Conservation (phyloP, 2,888 invertebrate genomes). For the Barypeithes pellucidus region DNA sequence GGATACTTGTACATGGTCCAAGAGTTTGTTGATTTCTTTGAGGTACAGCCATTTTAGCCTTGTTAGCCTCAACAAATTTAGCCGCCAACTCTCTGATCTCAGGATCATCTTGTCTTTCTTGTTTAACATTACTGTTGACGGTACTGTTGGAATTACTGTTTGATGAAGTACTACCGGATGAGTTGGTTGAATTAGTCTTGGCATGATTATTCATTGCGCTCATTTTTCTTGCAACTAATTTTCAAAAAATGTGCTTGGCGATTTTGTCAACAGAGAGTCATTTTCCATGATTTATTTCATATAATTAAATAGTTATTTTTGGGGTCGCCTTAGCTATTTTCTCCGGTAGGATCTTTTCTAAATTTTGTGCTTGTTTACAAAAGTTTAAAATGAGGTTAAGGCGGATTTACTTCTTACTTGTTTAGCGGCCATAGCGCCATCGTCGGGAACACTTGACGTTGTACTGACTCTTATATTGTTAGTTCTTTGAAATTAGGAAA, state of each 20-base stretch:
- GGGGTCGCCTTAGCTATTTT: background rate
- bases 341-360: slow-evolving; percentile 1
- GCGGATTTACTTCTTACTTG: slow-evolving; percentile 68
- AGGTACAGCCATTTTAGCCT: slow-evolving; percentile 72
- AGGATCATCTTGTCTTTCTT: slow-evolving; percentile 87
- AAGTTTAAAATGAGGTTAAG: slow-evolving; percentile 68
- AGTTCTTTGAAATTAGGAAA: slow-evolving; percentile 57
- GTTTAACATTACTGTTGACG: slow-evolving; percentile 72
- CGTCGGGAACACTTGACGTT: slow-evolving; percentile 67
- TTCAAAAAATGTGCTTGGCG: slow-evolving; percentile 44
- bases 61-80: slow-evolving; percentile 82
- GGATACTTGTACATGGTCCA: slow-evolving; percentile 75
- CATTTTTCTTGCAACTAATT: slow-evolving; percentile 48
- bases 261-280: slow-evolving; percentile 46
- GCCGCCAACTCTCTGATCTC: slow-evolving; percentile 91
- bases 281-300: slow-evolving; percentile 54
- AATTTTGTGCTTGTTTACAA: slow-evolving; percentile 61
- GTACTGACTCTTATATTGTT: slow-evolving; percentile 63
- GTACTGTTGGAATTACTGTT: slow-evolving; percentile 26
- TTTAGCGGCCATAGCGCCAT: slow-evolving; percentile 70
- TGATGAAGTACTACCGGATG: slow-evolving; percentile 26
- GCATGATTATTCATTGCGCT: slow-evolving; percentile 58
- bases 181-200: slow-evolving; percentile 46
- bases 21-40: slow-evolving; percentile 59
- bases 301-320: slow-evolving; percentile 27